Conservation (phyloP, 2,888 invertebrate species). For the Falcaria lacertinaria region DNA sequence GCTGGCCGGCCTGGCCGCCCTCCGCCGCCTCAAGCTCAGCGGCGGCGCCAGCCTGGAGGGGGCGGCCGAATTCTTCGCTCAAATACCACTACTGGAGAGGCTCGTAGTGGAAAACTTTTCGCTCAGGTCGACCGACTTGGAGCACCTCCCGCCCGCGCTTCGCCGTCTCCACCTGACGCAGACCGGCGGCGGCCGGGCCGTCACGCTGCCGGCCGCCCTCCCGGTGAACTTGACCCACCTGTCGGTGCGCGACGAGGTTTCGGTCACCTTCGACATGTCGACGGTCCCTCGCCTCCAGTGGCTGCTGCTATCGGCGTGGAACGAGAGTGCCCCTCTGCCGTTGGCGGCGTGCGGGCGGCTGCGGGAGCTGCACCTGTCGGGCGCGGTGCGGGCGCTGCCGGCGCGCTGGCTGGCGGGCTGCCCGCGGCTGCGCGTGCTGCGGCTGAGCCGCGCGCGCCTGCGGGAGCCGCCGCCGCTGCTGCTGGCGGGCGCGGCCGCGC, state of each 20-base stretch:
- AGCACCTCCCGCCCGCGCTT: conserved; percentile 5
- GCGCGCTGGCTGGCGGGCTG: conserved; percentile 13
- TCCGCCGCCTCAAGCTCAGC: conserved; percentile 4
- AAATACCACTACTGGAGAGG: conserved; percentile 6
- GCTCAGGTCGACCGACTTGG: conserved; percentile 1
- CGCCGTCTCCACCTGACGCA: not conserved
- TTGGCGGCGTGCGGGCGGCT: conserved; percentile 3
- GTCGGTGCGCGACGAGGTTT: conserved; percentile 11
- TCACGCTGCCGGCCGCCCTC: conserved; percentile 7
- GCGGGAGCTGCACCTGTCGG: not conserved
- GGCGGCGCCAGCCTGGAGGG: conserved; percentile 6
- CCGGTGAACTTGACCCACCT: conserved; percentile 12
- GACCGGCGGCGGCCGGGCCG: conserved; percentile 7
- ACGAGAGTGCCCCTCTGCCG: too few relatives aligned
- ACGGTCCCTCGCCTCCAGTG: too few relatives aligned
- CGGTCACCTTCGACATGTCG: conserved; percentile 7
- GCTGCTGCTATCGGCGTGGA: too few relatives aligned
- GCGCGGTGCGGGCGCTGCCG: conserved; percentile 6
- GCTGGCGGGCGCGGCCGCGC: conserved; percentile 7
- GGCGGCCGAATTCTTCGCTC: conserved; percentile 1
- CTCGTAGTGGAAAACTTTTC: not conserved
- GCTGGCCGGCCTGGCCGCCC: conserved; percentile 1
- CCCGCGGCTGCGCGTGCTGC: conserved; percentile 4
- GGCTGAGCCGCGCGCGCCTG: conserved; percentile 6
- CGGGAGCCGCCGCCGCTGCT: conserved; percentile 4